phyloP scores from a whole-genome alignment of 2,888 invertebrate species.

The Dicyrtomina minuta region DNA sequence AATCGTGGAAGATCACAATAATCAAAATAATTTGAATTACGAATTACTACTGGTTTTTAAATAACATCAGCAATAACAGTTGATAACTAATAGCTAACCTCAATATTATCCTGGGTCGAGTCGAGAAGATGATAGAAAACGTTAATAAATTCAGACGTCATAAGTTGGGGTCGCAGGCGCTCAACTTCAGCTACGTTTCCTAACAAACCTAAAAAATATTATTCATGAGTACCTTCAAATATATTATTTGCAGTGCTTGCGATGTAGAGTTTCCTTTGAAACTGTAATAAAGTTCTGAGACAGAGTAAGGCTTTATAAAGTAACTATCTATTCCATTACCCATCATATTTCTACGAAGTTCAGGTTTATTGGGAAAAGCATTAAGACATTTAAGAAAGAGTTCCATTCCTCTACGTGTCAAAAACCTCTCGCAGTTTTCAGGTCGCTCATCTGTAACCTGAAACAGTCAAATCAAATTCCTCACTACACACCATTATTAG shows the following conservation, averaged over 20 bases:
- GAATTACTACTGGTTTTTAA: not conserved
- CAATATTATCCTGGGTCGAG: conserved; percentile 88
- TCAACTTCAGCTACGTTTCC: conserved; percentile 96
- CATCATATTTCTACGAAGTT: conserved; percentile 96
- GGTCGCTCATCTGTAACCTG: conserved; percentile 87
- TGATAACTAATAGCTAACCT: conserved; percentile 62
- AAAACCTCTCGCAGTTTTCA: conserved; percentile 86
- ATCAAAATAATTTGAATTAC: not conserved
- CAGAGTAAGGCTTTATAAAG: no score
- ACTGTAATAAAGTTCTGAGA: no score
- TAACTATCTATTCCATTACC: no score
- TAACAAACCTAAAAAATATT: conserved; percentile 60
- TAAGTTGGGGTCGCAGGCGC: conserved; percentile 74
- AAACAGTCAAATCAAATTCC: not conserved
- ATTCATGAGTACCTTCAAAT: no score
- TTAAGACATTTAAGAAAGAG: conserved; percentile 83
- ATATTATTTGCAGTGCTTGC: no score
- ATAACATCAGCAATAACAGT: conserved; percentile 5
- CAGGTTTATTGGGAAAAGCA: conserved; percentile 84
- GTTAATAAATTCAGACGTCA: conserved; percentile 78
- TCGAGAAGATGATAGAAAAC: conserved; percentile 85
- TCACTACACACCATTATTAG: no score
- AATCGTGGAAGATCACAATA: no score
- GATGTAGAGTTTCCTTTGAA: no score
- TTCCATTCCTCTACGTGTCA: conserved; percentile 84